Conservation (phyloP, 2,797 vertebrate genomes). For the Mico argentatus region DNA sequence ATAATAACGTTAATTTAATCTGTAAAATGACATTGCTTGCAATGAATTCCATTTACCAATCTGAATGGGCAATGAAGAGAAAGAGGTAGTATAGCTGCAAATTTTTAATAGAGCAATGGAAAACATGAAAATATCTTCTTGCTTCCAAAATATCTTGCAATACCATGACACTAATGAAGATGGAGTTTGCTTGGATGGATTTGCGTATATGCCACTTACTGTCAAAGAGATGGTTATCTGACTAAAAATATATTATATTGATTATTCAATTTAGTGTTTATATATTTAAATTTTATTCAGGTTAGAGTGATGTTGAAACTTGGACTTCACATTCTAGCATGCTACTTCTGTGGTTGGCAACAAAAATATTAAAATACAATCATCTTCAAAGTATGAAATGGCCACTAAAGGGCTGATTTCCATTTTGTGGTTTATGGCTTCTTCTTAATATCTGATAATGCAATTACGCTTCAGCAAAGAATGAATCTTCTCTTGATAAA, state of each 20-base stretch:
- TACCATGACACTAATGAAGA: conserved; percentile 51
- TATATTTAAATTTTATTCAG: conserved; percentile 85
- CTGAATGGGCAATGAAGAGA: conserved; percentile 79
- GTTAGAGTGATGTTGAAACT: conserved; percentile 83
- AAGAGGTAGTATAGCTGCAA: conserved; percentile 56
- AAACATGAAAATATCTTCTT: conserved; percentile 63
- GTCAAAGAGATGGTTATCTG: conserved; percentile 74
- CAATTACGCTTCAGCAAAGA: conserved; percentile 83
- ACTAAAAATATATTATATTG: conserved; percentile 81
- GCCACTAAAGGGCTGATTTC: conserved; percentile 82
- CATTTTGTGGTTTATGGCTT: conserved; percentile 85
- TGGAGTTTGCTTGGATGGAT: conserved; percentile 72
- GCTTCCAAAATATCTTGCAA: conserved; percentile 51
- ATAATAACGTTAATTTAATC: conserved; percentile 88
- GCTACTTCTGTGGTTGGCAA: conserved; percentile 76
- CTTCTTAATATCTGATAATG: conserved; percentile 86
- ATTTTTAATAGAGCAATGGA: conserved; percentile 51
- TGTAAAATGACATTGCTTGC: conserved; percentile 83
- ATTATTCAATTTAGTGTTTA: conserved; percentile 80
- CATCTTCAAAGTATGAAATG: conserved; percentile 82
- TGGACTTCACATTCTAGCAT: conserved; percentile 75
- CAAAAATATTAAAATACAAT: conserved; percentile 81
- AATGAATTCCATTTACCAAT: conserved; percentile 86
- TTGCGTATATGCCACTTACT: conserved; percentile 67
- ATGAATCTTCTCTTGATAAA: conserved; percentile 83